Conservation (phyloP, 2,888 invertebrate genomes). For the Drosophila sordidula region DNA sequence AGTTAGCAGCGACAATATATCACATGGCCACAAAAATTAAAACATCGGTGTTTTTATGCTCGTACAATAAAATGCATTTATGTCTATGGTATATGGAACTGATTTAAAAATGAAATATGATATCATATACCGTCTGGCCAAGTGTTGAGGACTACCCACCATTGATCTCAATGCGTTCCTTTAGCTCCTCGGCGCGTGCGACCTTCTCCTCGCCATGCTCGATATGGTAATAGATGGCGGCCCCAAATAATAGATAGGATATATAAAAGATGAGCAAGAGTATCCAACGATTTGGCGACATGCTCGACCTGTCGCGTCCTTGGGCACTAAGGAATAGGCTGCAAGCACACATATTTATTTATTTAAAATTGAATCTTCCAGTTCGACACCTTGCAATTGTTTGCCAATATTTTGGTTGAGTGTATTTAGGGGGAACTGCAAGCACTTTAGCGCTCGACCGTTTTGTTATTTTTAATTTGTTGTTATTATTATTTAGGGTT, state of each 20-base stretch:
- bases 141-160: slow-evolving; percentile 85
- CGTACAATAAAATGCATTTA: slow-evolving; percentile 35
- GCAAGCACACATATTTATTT: slow-evolving; percentile 17
- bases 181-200: slow-evolving; percentile 87
- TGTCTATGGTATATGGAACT: slow-evolving; percentile 21
- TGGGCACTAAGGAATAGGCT: slow-evolving; percentile 25
- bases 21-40: slow-evolving; percentile 49
- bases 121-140: neutral
- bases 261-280: slow-evolving; percentile 91
- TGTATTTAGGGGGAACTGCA: slow-evolving; percentile 18
- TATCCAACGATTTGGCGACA: slow-evolving; percentile 93
- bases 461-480: slow-evolving; percentile 40
- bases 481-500: slow-evolving; percentile 53
- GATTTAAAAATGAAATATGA: neutral
- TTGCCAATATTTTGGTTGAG: slow-evolving; percentile 24
- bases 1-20: slow-evolving; percentile 47
- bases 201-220: slow-evolving; percentile 90
- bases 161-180: slow-evolving; percentile 89
- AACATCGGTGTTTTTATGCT: slow-evolving; percentile 2
- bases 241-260: slow-evolving; percentile 91
- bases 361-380: neutral
- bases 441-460: slow-evolving; percentile 27
- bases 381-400: slow-evolving; percentile 29
- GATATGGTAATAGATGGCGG: slow-evolving; percentile 93
- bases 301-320: slow-evolving; percentile 82